Conservation (phyloP, 2,113 vertebrate species). For the Castor canadensis region DNA sequence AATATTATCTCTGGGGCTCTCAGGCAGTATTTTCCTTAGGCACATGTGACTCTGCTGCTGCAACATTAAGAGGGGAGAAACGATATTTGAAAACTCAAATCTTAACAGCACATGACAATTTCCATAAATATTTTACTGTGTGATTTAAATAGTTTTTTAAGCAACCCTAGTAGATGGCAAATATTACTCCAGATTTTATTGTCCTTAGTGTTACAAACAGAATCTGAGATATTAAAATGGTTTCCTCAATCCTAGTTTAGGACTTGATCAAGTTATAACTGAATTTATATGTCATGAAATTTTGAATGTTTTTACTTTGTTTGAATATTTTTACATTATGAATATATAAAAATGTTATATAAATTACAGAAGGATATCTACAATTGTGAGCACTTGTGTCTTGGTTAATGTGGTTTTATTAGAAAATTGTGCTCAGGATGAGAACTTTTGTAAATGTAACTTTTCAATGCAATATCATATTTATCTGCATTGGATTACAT, state of each 20-base stretch:
- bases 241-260: neutral
- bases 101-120: neutral
- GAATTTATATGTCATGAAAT: neutral
- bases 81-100: neutral
- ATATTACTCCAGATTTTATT: neutral
- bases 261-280: neutral
- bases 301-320: neutral
- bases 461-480: slow-evolving; percentile 41
- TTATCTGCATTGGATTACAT: slow-evolving; percentile 56
- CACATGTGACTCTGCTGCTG: neutral
- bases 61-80: neutral
- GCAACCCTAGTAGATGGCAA: neutral
- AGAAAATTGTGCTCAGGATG: neutral
- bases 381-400: neutral
- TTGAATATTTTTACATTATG: neutral
- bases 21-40: neutral
- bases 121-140: neutral
- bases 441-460: neutral
- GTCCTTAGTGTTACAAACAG: neutral
- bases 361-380: neutral
- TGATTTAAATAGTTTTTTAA: slow-evolving; percentile 1
- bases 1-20: neutral
- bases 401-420: neutral
- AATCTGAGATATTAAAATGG: neutral
- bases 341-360: neutral